These are phyloP conservation scores for Carassius gibelio DNA, from an alignment of 2,113 vertebrate genomes.

Conservation along the genomic window DNA sequence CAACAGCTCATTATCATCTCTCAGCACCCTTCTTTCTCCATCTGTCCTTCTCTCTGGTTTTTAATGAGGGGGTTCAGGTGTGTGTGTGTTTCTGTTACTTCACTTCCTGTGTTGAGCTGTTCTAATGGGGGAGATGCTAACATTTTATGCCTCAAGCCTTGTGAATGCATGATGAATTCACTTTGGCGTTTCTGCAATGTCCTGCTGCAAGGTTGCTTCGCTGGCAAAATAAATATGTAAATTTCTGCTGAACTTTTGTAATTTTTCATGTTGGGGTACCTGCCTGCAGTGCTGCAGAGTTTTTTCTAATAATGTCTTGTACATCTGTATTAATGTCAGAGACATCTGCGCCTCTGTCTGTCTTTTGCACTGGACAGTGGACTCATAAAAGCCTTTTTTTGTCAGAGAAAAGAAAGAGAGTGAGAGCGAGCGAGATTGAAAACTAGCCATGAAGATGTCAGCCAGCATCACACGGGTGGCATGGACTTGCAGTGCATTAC, in stretches of 20 bases:
- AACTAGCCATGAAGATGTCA: conserved; percentile 41
- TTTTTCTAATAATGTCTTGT: not conserved
- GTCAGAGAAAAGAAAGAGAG: not conserved
- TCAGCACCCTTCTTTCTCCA: conserved; percentile 18
- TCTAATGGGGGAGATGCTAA: conserved; percentile 7
- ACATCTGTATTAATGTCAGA: not conserved
- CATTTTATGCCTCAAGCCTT: not conserved
- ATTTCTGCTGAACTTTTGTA: not conserved
- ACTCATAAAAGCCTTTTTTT: not conserved
- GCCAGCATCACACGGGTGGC: not conserved
- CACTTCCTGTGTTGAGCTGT: conserved; percentile 23
- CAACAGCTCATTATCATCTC: conserved; percentile 37
- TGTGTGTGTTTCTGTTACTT: not conserved
- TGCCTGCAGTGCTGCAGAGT: not conserved
- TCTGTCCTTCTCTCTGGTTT: conserved; percentile 28
- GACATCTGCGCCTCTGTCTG: not conserved
- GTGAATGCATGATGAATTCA: not conserved
- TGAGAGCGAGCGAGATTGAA: not conserved
- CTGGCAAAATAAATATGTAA: conserved; percentile 8
- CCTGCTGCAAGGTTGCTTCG: conserved; percentile 8
- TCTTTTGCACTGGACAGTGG: not conserved
- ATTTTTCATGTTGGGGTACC: not conserved
- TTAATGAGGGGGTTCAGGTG: conserved; percentile 45
- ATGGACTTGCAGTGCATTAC: conserved; percentile 37
- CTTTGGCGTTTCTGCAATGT: not conserved